Base-by-base conservation (phyloP, 2,888 invertebrate genomes). In the Morpho achilles region DNA sequence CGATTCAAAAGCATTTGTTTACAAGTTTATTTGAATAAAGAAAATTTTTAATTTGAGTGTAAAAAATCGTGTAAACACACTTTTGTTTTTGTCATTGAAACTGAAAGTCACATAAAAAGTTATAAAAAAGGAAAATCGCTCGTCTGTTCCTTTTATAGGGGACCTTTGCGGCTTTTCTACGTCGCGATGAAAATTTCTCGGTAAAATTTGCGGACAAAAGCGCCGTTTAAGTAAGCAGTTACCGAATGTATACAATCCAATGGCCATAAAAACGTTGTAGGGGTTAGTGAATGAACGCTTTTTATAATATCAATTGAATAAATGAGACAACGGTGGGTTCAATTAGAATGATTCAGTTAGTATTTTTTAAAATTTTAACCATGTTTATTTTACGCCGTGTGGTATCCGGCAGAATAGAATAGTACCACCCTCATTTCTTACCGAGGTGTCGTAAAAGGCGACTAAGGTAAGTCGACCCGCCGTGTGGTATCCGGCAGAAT, bases 201-300 rank as follows among this genome's bases (percentile, higher is more conserved):
- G 41, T 40, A 45, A 53, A 61, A 56, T 50, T 53, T 32, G 52
- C 48, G 53, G 53, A 62, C 56, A 59, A 59, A 56, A 50, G 56
- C n/a, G 42, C 40, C 61, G 53, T 62, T 62, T 62, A 53, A 59
- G 59, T 62, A 62, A 62, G 60, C 56, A 60, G 60, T 60, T 51
- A 59, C 59, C 42, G 53, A 56, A 50, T 61, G 45, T 53, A 53
- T 53, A 46, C 53, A 47, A 46, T 53, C 32, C 40, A 40, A 52
- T 32, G 52, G 44, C 23, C 39, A 22, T 43, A 51, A 51, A 44
- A 52, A 52, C 10, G 44, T 44, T 52, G 44, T 23, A 7, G 39
- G 32, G 52, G 52, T 52, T 32, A 52, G 52, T 32, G 10, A 22
- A 43, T 45, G 52, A 52, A 45, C 51, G 9, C 52, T 6, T 52